Evolutionary conservation across 2,797 vertebrate genomes (phyloP).

Genomic region (Euphonia xanthogaster): DNA sequence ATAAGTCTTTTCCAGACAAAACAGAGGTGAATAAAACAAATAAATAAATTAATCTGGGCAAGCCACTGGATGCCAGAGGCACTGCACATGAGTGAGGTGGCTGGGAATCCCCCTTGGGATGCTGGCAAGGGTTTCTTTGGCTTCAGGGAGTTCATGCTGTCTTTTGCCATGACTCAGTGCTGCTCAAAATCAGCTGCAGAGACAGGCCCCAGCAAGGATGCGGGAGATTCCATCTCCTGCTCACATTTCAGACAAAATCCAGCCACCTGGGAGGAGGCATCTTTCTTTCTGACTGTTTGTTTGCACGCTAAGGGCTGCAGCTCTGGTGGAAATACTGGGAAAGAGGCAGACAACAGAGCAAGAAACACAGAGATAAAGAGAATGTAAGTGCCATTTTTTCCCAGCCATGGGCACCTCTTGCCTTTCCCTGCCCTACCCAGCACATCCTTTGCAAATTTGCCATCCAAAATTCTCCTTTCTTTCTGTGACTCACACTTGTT

Average conservation of each 20-base stretch:
- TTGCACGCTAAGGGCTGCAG: neutral
- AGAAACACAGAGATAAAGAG: neutral
- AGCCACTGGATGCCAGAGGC: neutral
- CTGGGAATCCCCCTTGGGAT: constrained; percentile 62
- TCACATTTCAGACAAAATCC: neutral
- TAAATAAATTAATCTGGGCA: constrained; percentile 35
- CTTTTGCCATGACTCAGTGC: constrained; percentile 20
- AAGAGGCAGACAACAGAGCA: neutral
- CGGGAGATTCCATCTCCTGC: constrained; percentile 10
- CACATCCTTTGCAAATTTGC: neutral
- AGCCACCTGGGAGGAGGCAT: neutral
- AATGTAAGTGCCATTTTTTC: neutral
- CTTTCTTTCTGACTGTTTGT: neutral
- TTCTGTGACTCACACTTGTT: neutral
- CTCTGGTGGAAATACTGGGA: neutral
- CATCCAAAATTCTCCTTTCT: neutral
- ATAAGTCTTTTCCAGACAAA: constrained; percentile 46
- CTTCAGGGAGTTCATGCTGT: neutral
- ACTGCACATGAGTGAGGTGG: neutral
- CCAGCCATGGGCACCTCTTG: neutral
- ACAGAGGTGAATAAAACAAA: constrained; percentile 33
- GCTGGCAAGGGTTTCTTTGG: constrained; percentile 31
- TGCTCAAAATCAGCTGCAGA: constrained; percentile 4
- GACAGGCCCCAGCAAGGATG: constrained; percentile 14
- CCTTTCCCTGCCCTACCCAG: neutral